Base-by-base conservation (phyloP, 2,113 vertebrate species). In the Cebus imitator region DNA sequence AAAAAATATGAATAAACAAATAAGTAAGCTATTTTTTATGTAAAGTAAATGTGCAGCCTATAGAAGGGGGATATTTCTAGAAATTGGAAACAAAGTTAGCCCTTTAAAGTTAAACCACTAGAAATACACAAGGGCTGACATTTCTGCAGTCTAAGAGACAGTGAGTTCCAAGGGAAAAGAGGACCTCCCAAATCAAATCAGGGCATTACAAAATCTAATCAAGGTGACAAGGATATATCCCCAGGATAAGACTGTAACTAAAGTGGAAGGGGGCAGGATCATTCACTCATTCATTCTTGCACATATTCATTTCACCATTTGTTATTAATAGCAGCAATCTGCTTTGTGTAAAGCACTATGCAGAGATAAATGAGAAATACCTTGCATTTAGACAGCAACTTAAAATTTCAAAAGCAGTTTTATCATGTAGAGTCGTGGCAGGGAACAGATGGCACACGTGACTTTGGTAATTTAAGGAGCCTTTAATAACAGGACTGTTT, bases 291-390 rank as follows among this genome's bases (percentile, higher is more conserved):
- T 93, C 87, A 64, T 87, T 87, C 96, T 85, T 58, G 58, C 84
- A 85, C 78, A 72, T n/a, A 72, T 94, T 95, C 85, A 85, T 73
- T 82, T 94, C 61, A 79, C 84, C 35, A 23, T 90, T 96, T 57
- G 91, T 97, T 97, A 98, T 97, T 96, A 97, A 97, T 97, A 97
- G 92, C 94, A 97, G 92, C 78, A 91, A 90, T 95, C 95, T 97
- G 92, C 95, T 96, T 96, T 97, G 84, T 92, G 94, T 94, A 97
- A 97, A 97, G 94, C 76, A 52, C 76, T 52, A 87, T 94, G 90
- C 81, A 35, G 90, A 97, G 95, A 98, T 90, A 97, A 96, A 97
- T 97, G 98, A 97, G 97, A 88, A 96, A 72, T 86, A 92, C 92
- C 87, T 97, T 82, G 81, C 90, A 90, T 97, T 94, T 93, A 94